Evolutionary conservation across 1,140 invertebrate genomes (phyloP).

Genomic region (Drosophila obscura): DNA sequence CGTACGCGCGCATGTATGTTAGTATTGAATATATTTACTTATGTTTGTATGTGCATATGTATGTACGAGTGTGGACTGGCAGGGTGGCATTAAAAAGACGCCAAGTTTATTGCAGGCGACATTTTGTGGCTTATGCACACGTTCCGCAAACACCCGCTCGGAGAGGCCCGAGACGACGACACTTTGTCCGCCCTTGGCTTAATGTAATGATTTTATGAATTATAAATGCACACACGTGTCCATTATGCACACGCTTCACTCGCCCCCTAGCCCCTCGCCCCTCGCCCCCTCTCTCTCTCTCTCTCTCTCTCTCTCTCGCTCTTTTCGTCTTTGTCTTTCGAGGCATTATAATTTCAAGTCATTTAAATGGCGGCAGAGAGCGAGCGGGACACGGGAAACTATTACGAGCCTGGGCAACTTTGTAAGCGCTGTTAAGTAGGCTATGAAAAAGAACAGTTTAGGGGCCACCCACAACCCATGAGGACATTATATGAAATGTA

Average conservation of each 20-base stretch:
- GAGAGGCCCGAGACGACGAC: slow-evolving; percentile 12
- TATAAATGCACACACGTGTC: slow-evolving; percentile 77
- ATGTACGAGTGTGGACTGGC: background rate
- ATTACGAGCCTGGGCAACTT: slow-evolving; percentile 46
- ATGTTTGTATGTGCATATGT: slow-evolving; percentile 4
- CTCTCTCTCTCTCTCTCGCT: background rate
- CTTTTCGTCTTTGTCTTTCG: slow-evolving; percentile 2
- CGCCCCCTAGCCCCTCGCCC: too few relatives aligned
- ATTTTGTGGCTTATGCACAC: slow-evolving; percentile 81
- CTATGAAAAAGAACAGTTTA: slow-evolving; percentile 61
- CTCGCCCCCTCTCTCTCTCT: background rate
- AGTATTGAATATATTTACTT: background rate
- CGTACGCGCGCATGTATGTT: background rate
- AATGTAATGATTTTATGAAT: slow-evolving; percentile 83
- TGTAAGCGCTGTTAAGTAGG: slow-evolving; percentile 67
- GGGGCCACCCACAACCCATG: background rate
- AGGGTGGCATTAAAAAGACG: slow-evolving; percentile 74
- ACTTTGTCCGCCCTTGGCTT: slow-evolving; percentile 43
- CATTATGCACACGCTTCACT: slow-evolving; percentile 35
- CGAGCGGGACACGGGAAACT: slow-evolving; percentile 25
- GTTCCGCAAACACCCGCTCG: slow-evolving; percentile 49
- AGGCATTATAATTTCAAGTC: slow-evolving; percentile 66
- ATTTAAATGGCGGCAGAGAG: slow-evolving; percentile 58
- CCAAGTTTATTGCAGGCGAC: slow-evolving; percentile 75
- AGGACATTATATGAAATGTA: slow-evolving; percentile 52